Conservation (phyloP, 2,888 invertebrate species). For the Cheilosia pagana region DNA sequence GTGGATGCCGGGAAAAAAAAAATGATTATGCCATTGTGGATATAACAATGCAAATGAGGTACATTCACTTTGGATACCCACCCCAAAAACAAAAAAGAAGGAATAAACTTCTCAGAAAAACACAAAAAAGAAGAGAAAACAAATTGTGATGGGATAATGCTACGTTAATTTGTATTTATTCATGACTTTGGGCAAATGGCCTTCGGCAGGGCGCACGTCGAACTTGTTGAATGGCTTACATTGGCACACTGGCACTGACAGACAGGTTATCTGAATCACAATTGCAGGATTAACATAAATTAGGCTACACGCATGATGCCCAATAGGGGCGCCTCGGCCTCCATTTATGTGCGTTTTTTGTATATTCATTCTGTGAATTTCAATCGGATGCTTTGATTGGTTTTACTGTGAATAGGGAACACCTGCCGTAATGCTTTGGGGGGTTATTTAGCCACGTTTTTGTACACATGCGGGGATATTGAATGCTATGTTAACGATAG, state of each 20-base stretch:
- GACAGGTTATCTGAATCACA: conserved; percentile 50
- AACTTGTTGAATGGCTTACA: conserved; percentile 62
- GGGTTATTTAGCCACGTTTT: no score
- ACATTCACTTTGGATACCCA: neutral
- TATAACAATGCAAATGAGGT: conserved; percentile 64
- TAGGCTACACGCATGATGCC: conserved; percentile 18
- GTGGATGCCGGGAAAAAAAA: conserved; percentile 40
- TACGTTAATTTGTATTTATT: conserved; percentile 60
- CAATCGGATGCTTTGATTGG: neutral
- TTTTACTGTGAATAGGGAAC: no score
- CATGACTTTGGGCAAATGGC: conserved; percentile 36
- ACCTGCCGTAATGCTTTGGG: no score
- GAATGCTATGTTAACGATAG: no score
- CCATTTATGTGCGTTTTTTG: neutral
- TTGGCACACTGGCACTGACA: no score
- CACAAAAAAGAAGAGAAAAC: conserved; percentile 14
- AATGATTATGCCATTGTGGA: conserved; percentile 19
- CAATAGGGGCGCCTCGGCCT: neutral
- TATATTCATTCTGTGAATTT: conserved; percentile 1
- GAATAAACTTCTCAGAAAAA: conserved; percentile 1
- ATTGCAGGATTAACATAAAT: conserved; percentile 59
- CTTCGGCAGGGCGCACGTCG: conserved; percentile 18
- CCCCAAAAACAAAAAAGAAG: neutral
- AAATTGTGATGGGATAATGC: conserved; percentile 13
- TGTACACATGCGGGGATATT: no score